Evolutionary conservation across 2,797 vertebrate species (phyloP), one percentile per base, ranked within the genome.

Genomic region (Micromesistius poutassou): DNA sequence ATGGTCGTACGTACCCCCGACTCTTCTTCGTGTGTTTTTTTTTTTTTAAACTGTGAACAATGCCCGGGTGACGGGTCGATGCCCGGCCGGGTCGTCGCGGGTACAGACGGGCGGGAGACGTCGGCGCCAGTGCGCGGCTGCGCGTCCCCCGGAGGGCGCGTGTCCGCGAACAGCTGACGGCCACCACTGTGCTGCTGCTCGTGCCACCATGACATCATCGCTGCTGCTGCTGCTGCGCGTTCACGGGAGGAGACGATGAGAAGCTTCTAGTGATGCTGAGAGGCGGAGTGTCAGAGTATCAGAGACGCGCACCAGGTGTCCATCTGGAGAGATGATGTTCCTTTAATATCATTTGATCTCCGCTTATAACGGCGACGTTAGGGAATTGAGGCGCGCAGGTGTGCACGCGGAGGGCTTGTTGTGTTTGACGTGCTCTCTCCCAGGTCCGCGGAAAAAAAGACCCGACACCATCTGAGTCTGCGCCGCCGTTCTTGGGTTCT

Each of bases 361-460:
- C 22, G 50, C 50, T 7, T 62, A 62, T 62, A 62, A 62, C 55
- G 55, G 55, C 5, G 55, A n/a, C 5, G 46, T 5, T 55, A 22
- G 46, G 6, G 46, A 22, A 55, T 55, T 55, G 5, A 22, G 46
- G 46, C 40, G 40, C 8, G 55, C 55, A 68, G 62, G 62, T 68
- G 55, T 28, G 5, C 25, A n/a, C 55, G 0, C 50, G 42, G 42
- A 46, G 42, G 42, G 16, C 19, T 1, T 16, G 5, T 73, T 4
- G 0, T 76, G 74, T 74, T 80, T 74, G 55, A 70, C 78, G 80
- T 83, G 84, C 68, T 82, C 46, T 83, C 81, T 83, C 30, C 14
- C 6, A 19, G 14, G 13, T 38, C 55, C 8, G 74, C 19, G 70
- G 30, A 33, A 4, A 28, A 25, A n/a, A n/a, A n/a, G n/a, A n/a